These are phyloP conservation scores for Mesochorus sp. DNA, from an alignment of 2,888 invertebrate genomes.

Conservation along the genomic window DNA sequence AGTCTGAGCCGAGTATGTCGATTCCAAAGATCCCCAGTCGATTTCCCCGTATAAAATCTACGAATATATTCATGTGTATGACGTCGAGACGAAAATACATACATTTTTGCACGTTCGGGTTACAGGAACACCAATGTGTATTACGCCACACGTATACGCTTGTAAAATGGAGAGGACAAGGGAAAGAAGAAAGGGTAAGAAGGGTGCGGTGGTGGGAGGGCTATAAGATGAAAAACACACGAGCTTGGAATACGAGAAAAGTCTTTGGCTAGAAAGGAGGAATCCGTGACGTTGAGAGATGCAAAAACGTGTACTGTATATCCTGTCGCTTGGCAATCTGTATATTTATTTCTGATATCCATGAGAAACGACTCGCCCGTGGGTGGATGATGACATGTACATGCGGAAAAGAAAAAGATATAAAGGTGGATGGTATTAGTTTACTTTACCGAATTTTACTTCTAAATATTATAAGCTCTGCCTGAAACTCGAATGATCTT, in stretches of 20 bases:
- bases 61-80: background rate
- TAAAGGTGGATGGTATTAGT: slow-evolving; percentile 6
- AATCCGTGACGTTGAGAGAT: slow-evolving; percentile 54
- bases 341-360: slow-evolving; percentile 59
- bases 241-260: slow-evolving; percentile 57
- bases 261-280: slow-evolving; percentile 30
- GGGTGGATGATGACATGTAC: slow-evolving; percentile 6
- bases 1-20: too few relatives aligned
- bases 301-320: slow-evolving; percentile 56
- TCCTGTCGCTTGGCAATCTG: slow-evolving; percentile 49
- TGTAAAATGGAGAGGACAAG: too few relatives aligned
- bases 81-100: slow-evolving; percentile 34
- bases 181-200: too few relatives aligned
- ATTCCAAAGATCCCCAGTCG: too few relatives aligned
- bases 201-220: background rate
- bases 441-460: slow-evolving; percentile 12
- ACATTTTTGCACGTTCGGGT: slow-evolving; percentile 37
- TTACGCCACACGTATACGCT: background rate
- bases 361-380: slow-evolving; percentile 1
- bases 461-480: slow-evolving; percentile 42
- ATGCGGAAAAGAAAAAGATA: slow-evolving; percentile 1
- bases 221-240: slow-evolving; percentile 54
- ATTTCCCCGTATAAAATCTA: background rate
- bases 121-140: background rate
- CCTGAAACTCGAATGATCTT: slow-evolving; percentile 29